Base-by-base conservation (phyloP, 2,888 invertebrate species). In the Ametastegia equiseti region DNA sequence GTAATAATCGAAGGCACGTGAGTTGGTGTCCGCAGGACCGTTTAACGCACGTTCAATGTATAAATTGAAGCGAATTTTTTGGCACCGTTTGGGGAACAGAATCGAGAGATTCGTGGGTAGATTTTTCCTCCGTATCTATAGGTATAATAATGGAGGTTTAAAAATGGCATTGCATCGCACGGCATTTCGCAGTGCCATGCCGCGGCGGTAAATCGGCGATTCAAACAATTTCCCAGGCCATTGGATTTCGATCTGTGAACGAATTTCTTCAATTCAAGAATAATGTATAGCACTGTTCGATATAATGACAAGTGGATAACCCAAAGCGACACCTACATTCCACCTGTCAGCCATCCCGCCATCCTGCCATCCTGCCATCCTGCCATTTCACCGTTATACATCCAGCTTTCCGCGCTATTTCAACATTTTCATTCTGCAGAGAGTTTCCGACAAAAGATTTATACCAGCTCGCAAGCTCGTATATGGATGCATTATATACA, bases 291-390 rank as follows among this genome's bases (percentile, higher is more conserved):
- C 71, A 30, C 71, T 27, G 45, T 15, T 63, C 15, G 27, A 36
- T 15, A 60, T 60, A 71, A 71, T 71, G 71, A 71, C 71, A 15
- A 71, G 71, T 71, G 71, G 71, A 71, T 71, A 33, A 47, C 27
- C 71, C 71, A 47, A n/a, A n/a, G n/a, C n/a, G n/a, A 71, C 71
- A 27, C 36, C n/a, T 27, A 23, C 19, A 54, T 4, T 54, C 54
- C n/a, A n/a, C n/a, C n/a, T n/a, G n/a, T n/a, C n/a, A n/a, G n/a
- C n/a, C n/a, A n/a, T n/a, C n/a, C n/a, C n/a, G n/a, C n/a, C n/a
- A n/a, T n/a, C n/a, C n/a, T n/a, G n/a, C n/a, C n/a, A n/a, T n/a
- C n/a, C n/a, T n/a, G n/a, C n/a, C n/a, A n/a, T n/a, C n/a, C n/a
- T n/a, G n/a, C n/a, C n/a, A n/a, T n/a, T n/a, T n/a, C n/a, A n/a